These are phyloP conservation scores for Ceratina australensis DNA, from an alignment of 1,140 invertebrate species.

Conservation along the genomic window DNA sequence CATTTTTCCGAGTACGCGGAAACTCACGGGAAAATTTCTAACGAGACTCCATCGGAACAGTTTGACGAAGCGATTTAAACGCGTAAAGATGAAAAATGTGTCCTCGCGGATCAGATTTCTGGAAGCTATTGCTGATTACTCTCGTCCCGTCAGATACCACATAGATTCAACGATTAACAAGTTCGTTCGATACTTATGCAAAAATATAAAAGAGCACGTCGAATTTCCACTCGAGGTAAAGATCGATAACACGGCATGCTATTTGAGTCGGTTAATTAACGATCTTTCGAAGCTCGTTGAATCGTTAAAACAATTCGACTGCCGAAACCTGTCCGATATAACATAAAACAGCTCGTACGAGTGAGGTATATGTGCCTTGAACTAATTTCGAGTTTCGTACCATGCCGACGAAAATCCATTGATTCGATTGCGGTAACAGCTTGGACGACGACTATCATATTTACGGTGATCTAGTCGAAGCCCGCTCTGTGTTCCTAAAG, in stretches of 20 bases:
- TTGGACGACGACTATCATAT: constrained; percentile 25
- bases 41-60: too few relatives aligned
- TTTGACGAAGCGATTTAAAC: background rate
- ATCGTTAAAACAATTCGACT: too few relatives aligned
- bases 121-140: constrained; percentile 44
- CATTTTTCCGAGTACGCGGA: too few relatives aligned
- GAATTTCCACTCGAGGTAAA: too few relatives aligned
- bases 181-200: background rate
- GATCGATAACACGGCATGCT: too few relatives aligned
- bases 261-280: too few relatives aligned
- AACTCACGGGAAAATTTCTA: background rate
- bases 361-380: constrained; percentile 33
- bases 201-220: too few relatives aligned
- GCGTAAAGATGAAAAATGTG: background rate
- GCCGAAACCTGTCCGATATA: background rate
- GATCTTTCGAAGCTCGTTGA: too few relatives aligned
- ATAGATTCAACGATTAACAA: background rate
- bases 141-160: background rate
- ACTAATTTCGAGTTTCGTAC: constrained; percentile 16
- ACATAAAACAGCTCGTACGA: constrained; percentile 29
- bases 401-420: background rate
- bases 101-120: constrained; percentile 14
- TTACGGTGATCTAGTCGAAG: constrained; percentile 46
- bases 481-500: constrained; percentile 45
- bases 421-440: constrained; percentile 8